Base-by-base conservation (phyloP, 2,113 vertebrate genomes). In the Zingel zingel region DNA sequence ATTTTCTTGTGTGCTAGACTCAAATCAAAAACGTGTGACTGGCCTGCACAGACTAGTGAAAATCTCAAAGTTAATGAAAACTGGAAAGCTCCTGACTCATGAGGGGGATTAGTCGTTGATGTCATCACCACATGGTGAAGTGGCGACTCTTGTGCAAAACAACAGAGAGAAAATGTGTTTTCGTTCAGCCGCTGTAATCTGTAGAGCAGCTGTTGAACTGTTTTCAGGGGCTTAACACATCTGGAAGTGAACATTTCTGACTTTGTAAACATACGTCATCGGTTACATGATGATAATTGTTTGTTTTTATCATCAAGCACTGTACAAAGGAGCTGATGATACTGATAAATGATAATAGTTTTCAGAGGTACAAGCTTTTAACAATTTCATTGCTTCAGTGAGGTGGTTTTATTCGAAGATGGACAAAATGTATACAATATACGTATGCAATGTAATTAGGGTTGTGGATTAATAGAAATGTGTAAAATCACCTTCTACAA, bases 201-300 rank as follows among this genome's bases (percentile, higher is more conserved):
- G 80, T 18, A 9, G 15, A 71, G 83, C 93, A 92, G 90, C 92
- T 94, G 93, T 74, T 81, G 57, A 63, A 58, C 79, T 85, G 70
- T 85, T 85, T 90, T 83, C 72, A 74, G 76, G 25, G 62, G 71
- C 72, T 67, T 51, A 65, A 36, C 68, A 50, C 70, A 89, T 59
- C 77, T 82, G 63, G 48, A 76, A 43, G 43, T 23, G 63, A 53
- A 86, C 43, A 8, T 81, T 78, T 25, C 33, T 51, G 47, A 48
- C 77, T 12, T 36, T 27, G 18, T 67, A 27, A 12, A 58, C 12
- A 50, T n/a, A 66, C 21, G 51, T 39, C 30, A 43, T 39, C 45
- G 4, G n/a, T 27, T 15, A n/a, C 16, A 21, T 30, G 30, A 33
- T n/a, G 15, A 64, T 15, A 3, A 21, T 13, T 45, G 30, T 61